A percentile compares a stretch with the other conserved stretches of the same genome.
Evolutionary conservation across 1,140 invertebrate species (phyloP).

Genomic region (Calosoma granatense): DNA sequence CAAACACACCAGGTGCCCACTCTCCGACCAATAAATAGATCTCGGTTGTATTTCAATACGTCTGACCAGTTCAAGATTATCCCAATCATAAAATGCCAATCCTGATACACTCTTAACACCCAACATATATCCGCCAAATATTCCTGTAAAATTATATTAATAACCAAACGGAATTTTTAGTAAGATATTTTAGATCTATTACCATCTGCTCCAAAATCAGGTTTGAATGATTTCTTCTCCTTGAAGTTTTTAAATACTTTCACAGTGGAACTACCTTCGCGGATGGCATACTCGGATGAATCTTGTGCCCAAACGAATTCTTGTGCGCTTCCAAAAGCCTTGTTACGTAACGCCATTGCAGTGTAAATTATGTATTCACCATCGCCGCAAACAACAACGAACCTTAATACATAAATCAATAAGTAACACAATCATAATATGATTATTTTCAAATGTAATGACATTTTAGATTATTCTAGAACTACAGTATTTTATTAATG

Average conservation of each 20-base stretch:
- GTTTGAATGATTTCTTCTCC: slow-evolving; percentile 89
- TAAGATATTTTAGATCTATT: slow-evolving; percentile 18
- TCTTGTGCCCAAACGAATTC: slow-evolving; percentile 99
- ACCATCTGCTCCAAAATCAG: slow-evolving; percentile 92
- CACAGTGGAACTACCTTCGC: slow-evolving; percentile 82
- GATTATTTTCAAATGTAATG: too few species aligned
- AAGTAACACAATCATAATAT: background rate
- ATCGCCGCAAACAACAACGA: slow-evolving; percentile 98
- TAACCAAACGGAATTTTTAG: background rate
- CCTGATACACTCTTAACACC: slow-evolving; percentile 91
- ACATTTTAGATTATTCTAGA: background rate
- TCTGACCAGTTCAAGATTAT: slow-evolving; percentile 80
- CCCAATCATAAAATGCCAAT: slow-evolving; percentile 95
- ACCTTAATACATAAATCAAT: slow-evolving; percentile 43
- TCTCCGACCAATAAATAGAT: slow-evolving; percentile 95
- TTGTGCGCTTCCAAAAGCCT: slow-evolving; percentile 94
- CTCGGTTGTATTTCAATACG: slow-evolving; percentile 94
- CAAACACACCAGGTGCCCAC: slow-evolving; percentile 85
- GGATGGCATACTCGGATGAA: slow-evolving; percentile 88
- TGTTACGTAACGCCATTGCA: slow-evolving; percentile 96
- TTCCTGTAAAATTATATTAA: slow-evolving; percentile 46
- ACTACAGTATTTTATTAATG: background rate
- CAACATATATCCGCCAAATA: slow-evolving; percentile 91
- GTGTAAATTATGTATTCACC: slow-evolving; percentile 99
- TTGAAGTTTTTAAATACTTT: slow-evolving; percentile 99